Percentiles rank a stretch among this genome's conserved stretches.
phyloP scores from a whole-genome alignment of 2,888 invertebrate species.

The Eledona agricola region DNA sequence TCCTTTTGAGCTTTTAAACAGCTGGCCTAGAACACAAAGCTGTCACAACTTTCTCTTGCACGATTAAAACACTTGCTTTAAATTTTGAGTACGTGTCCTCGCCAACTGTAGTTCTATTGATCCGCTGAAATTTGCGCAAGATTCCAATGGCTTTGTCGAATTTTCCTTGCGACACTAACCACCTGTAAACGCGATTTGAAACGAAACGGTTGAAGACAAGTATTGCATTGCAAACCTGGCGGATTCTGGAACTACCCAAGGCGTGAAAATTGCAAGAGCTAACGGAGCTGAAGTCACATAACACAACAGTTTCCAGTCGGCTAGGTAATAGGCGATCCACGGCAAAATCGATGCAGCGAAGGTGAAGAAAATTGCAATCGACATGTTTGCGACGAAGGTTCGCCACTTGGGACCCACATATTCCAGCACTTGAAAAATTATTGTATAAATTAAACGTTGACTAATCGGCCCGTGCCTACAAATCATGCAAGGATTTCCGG shows the following conservation, averaged over 20 bases:
- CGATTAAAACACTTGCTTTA: constrained; percentile 68
- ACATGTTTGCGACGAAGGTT: constrained; percentile 91
- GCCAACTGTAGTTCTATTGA: constrained; percentile 79
- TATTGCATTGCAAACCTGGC: constrained; percentile 76
- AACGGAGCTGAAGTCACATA: constrained; percentile 83
- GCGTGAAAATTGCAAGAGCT: constrained; percentile 74
- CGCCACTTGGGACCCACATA: constrained; percentile 91
- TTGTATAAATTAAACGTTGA: too few relatives aligned
- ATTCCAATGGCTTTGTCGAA: constrained; percentile 81
- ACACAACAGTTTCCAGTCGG: constrained; percentile 82
- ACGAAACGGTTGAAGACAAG: neutral
- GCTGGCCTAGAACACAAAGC: constrained; percentile 65
- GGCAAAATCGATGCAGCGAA: constrained; percentile 81
- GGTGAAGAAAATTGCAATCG: constrained; percentile 88
- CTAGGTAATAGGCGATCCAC: constrained; percentile 83
- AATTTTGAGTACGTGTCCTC: constrained; percentile 79
- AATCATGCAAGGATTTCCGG: too few relatives aligned
- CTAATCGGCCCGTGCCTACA: too few relatives aligned
- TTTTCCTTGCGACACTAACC: constrained; percentile 87
- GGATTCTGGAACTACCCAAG: constrained; percentile 84
- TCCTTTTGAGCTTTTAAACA: constrained; percentile 75
- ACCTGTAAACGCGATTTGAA: constrained; percentile 65
- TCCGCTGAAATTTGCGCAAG: constrained; percentile 79
- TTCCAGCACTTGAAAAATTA: constrained; percentile 72
- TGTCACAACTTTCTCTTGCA: neutral